Evolutionary conservation across 2,797 vertebrate species (phyloP).

Genomic region (Phylloscopus collybita): DNA sequence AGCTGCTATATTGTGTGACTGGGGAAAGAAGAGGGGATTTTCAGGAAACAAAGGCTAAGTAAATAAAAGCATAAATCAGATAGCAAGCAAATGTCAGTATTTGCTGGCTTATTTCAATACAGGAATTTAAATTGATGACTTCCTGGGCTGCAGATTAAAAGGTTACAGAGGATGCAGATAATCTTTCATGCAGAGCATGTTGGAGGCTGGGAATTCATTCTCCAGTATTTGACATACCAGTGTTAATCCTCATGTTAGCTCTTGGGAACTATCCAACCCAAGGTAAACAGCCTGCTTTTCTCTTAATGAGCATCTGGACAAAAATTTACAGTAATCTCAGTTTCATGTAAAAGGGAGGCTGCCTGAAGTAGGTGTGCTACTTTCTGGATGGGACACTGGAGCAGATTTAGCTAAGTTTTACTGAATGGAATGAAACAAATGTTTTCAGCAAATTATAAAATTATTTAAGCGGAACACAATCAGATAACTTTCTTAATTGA

Average conservation of each 20-base stretch:
- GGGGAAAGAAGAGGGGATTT: not conserved
- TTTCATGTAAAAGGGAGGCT: not conserved
- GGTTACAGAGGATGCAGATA: not conserved
- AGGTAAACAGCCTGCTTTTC: conserved; percentile 9
- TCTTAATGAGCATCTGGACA: not conserved
- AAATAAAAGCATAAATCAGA: conserved; percentile 4
- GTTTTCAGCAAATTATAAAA: not conserved
- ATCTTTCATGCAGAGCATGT: not conserved
- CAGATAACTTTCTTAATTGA: not conserved
- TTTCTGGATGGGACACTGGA: not conserved
- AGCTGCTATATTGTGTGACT: not conserved
- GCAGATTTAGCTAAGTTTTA: not conserved
- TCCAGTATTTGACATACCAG: not conserved
- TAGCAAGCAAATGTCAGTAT: not conserved
- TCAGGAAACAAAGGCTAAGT: not conserved
- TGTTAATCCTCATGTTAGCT: conserved; percentile 4
- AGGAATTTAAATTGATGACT: not conserved
- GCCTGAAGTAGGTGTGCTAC: not conserved
- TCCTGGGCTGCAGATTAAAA: conserved; percentile 14
- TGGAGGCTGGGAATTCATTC: not conserved
- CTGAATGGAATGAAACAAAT: not conserved
- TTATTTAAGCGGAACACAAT: not conserved
- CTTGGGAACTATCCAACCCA: not conserved
- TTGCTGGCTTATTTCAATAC: not conserved
- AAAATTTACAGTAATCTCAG: not conserved